Percentiles rank a stretch among this genome's conserved stretches.
Conservation (phyloP, 2,797 vertebrate species). For the Enteromius trimaculatus region DNA sequence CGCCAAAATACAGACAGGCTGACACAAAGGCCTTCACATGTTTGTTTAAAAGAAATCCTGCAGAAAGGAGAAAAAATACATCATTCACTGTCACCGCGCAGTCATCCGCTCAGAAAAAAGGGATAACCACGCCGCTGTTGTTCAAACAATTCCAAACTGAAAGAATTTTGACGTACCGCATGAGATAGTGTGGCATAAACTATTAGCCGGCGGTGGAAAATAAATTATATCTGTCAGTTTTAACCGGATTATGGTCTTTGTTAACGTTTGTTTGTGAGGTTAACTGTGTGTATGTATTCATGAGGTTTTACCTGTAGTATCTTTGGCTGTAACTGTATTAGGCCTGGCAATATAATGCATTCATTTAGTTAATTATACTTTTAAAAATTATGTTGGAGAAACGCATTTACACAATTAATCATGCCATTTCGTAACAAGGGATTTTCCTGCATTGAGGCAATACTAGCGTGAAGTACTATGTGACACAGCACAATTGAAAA, state of each 20-base stretch:
- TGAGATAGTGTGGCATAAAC: slow-evolving; percentile 56
- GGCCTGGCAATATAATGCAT: not conserved
- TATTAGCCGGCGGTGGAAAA: slow-evolving; percentile 53
- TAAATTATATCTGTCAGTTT: slow-evolving; percentile 62
- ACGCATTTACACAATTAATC: not conserved
- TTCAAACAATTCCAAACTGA: slow-evolving; percentile 73
- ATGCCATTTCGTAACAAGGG: not conserved
- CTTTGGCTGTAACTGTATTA: not conserved
- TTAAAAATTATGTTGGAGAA: not conserved
- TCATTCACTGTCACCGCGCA: slow-evolving; percentile 49
- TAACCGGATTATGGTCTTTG: slow-evolving; percentile 48
- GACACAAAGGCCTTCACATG: slow-evolving; percentile 77
- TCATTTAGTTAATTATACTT: not conserved
- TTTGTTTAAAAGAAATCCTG: slow-evolving; percentile 75
- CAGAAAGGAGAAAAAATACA: slow-evolving; percentile 59
- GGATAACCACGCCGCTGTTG: slow-evolving; percentile 66
- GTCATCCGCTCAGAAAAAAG: slow-evolving; percentile 65
- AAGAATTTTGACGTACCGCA: slow-evolving; percentile 47
- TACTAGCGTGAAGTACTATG: not conserved
- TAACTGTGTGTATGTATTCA: not conserved
- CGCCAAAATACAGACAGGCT: slow-evolving; percentile 76
- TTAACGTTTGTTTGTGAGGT: slow-evolving; percentile 28
- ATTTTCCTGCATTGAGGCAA: not conserved
- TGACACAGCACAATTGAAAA: not conserved
- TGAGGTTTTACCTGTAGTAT: slow-evolving; percentile 16